Base-by-base conservation (phyloP, 1,140 invertebrate species). In the Cyclina sinensis region DNA sequence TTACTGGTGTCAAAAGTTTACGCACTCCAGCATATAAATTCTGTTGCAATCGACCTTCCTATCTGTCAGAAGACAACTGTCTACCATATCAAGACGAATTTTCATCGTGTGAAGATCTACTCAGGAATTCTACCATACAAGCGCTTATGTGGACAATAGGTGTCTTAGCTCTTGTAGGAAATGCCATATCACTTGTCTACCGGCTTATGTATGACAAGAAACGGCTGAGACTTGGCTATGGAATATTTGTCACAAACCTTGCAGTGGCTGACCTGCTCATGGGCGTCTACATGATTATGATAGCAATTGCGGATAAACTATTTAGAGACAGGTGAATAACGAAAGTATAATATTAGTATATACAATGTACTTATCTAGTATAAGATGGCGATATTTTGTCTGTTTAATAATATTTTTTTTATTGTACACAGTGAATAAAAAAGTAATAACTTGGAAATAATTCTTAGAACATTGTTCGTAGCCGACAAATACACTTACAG, bases 271-370 rank as follows among this genome's bases (percentile, higher is more conserved):
- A 95, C 59, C 87, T 94, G 51, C 65, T 94, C 1, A 94, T 95
- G 94, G 94, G 94, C 0, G 39, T 94, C 0, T 95, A 94, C 70
- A 35, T 95, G 68, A 21, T 93, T 16, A 90, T 94, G 14, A 94
- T 95, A 30, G 94, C 91, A 12, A 68, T 83, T 2, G 92, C 92
- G 3, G 94, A 94, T 76, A 80, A 54, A 14, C 24, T 87, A 18
- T 94, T 91, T 59, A 78, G 91, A 32, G 93, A 91, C 7, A 74
- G 48, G 43, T 95, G 93, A 82, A 32, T 78, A 18, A 18, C 48
- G n/a, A 30, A 43, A n/a, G 35, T 68, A 9, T 68, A 30, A 35
- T 46, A 32, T n/a, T 68, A 35, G 21, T 11, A 27, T n/a, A 27
- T 35, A n/a, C 12, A 16, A 30, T n/a, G 12, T 65, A 32, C 30